Evolutionary conservation across 2,797 vertebrate genomes (phyloP).

Genomic region (Lagodon rhomboides): DNA sequence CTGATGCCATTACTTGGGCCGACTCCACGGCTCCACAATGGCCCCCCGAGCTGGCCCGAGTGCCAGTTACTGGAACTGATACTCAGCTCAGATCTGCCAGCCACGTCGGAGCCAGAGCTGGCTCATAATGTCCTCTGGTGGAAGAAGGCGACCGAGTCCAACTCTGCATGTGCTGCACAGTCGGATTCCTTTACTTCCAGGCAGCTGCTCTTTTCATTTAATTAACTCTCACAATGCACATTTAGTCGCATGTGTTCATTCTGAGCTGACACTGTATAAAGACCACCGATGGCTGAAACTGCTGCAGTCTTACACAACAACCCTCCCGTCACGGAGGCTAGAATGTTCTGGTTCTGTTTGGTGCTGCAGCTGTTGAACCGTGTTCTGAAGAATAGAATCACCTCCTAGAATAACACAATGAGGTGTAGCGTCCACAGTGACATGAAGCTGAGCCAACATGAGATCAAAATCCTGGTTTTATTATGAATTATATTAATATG

Average conservation of each 20-base stretch:
- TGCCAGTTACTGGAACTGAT: background rate
- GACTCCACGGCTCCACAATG: background rate
- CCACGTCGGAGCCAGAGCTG: background rate
- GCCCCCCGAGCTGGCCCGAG: conserved; percentile 7
- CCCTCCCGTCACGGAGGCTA: background rate
- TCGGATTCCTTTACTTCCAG: background rate
- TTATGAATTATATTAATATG: too few species aligned
- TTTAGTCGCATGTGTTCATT: background rate
- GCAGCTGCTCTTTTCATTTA: background rate
- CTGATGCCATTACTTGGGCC: conserved; percentile 13
- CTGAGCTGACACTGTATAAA: background rate
- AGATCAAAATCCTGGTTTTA: too few species aligned
- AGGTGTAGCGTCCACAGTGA: background rate
- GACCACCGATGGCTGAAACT: background rate
- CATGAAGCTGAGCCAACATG: background rate
- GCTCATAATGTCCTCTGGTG: background rate
- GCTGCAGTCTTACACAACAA: background rate
- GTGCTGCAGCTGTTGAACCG: background rate
- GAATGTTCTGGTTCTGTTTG: background rate
- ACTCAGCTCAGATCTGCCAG: background rate
- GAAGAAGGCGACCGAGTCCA: too few species aligned
- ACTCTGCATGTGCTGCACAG: background rate
- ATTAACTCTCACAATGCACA: background rate
- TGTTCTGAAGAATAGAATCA: background rate
- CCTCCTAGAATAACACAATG: background rate